These are phyloP conservation scores for Pristionchus mayeri DNA, from an alignment of 2,888 invertebrate genomes.

Conservation along the genomic window DNA sequence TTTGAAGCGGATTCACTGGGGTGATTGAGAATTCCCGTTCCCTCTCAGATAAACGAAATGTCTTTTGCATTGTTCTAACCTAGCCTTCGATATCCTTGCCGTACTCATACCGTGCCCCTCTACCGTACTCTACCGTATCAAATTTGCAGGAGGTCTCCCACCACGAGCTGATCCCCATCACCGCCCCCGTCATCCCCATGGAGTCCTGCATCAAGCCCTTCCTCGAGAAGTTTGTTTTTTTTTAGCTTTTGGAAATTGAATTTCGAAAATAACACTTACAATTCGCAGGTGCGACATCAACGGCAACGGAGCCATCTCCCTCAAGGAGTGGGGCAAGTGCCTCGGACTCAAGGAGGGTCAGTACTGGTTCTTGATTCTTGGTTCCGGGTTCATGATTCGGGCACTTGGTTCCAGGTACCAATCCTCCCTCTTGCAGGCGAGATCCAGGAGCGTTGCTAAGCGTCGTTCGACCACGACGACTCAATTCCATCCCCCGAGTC, in stretches of 20 bases:
- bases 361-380: conserved; percentile 18
- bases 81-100: neutral
- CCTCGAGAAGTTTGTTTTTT: conserved; percentile 82
- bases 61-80: neutral
- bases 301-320: conserved; percentile 90
- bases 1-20: neutral
- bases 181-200: conserved; percentile 92
- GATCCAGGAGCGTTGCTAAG: conserved; percentile 73
- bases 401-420: neutral
- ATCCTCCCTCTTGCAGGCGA: conserved; percentile 60
- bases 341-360: conserved; percentile 85
- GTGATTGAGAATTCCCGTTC: no score
- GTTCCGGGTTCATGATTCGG: neutral
- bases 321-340: conserved; percentile 90
- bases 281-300: conserved; percentile 85
- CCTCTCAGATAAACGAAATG: neutral
- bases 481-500: neutral
- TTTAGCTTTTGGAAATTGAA: neutral
- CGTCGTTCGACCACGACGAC: neutral
- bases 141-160: conserved; percentile 83
- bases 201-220: conserved; percentile 98
- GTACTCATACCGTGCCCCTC: neutral
- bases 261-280: neutral
- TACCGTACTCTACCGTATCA: neutral
- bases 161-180: conserved; percentile 95